Base-by-base conservation (phyloP, 2,888 invertebrate species). In the Mamestra brassicae region DNA sequence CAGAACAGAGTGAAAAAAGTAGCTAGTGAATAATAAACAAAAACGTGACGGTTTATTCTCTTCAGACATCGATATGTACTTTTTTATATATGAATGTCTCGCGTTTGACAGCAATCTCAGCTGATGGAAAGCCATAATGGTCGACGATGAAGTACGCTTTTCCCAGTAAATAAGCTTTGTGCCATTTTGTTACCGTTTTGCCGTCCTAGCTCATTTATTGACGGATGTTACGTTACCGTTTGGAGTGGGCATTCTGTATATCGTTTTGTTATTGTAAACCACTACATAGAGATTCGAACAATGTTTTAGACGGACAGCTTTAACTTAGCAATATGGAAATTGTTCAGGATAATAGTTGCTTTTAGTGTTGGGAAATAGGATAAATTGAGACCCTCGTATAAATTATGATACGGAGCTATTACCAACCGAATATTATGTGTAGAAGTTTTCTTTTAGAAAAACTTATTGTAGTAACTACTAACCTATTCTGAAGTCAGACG, bases 291-390 rank as follows among this genome's bases (percentile, higher is more conserved):
- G 3, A 50, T 4, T 42, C 42, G 34, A 52, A 74, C 17, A 62
- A 69, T 62, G 34, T 58, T 50, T 60, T 26, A 66, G 65, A 63
- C 8, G 45, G 65, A 13, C 34, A 50, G 6, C 38, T 61, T 11
- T n/a, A 74, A 70, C 58, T 67, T 70, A n/a, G 13, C 42, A 17
- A 54, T 71, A 61, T 71, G 63, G 42, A 50, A 70, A 79, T 75
- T 55, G 66, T 63, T 78, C 13, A 15, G 15, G 26, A 57, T 52
- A 65, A 65, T 45, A 42, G 15, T 60, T 75, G 11, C 5, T 38
- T 54, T 54, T 47, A 54, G 45, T 66, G 47, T 57, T 7, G 5
- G 7, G 47, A 47, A 55, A 17, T 11, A 15, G 4, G 34, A 13
- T 17, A 13, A 11, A 45, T 17, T 36, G 17, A 61, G 36, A 45